These are phyloP conservation scores for Cercocebus atys DNA, from an alignment of 2,113 vertebrate genomes.

Conservation along the genomic window DNA sequence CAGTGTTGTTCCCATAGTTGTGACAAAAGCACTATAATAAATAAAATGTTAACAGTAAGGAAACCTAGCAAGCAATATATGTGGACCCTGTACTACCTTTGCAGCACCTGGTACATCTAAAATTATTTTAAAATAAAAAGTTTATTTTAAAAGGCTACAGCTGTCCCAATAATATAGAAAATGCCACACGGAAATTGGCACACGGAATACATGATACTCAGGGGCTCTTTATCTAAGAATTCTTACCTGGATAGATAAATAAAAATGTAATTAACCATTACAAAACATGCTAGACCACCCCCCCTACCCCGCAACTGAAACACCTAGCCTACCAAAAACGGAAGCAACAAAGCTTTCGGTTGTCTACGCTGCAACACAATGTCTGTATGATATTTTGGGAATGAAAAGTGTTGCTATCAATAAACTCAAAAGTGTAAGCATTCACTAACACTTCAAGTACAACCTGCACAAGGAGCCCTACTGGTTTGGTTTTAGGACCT, in stretches of 20 bases:
- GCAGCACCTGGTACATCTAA: not conserved
- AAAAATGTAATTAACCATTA: not conserved
- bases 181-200: fast-evolving
- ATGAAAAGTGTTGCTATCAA: not conserved
- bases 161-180: not conserved
- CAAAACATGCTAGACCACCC: fast-evolving
- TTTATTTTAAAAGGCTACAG: not conserved
- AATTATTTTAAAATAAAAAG: not conserved
- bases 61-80: fast-evolving
- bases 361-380: too few relatives aligned
- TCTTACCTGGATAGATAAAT: too few relatives aligned
- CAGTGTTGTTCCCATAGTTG: fast-evolving
- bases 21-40: fast-evolving
- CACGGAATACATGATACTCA: fast-evolving
- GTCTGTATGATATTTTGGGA: not conserved
- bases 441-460: not conserved
- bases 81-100: too few relatives aligned
- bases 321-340: not conserved
- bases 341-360: not conserved
- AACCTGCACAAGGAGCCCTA: fast-evolving
- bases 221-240: not conserved
- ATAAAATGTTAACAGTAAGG: too few relatives aligned
- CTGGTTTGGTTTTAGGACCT: too few relatives aligned
- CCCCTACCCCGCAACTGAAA: fast-evolving
- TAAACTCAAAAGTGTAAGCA: not conserved